These are phyloP conservation scores for Trichosurus vulpecula DNA, from an alignment of 2,797 vertebrate genomes.

Conservation along the genomic window DNA sequence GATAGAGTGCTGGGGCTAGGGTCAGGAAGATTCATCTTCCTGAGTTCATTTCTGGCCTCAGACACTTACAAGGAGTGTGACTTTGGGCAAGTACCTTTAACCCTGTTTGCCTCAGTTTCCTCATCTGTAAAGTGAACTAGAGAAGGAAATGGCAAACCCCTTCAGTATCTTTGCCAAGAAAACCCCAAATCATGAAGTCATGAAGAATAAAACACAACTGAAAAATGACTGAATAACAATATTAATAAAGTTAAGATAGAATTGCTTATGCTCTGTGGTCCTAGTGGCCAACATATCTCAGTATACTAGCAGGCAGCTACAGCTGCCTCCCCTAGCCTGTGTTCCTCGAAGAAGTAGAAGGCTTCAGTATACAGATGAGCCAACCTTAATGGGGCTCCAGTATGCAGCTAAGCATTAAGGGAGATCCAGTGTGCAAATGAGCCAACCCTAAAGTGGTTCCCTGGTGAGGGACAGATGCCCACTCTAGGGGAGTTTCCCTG, in stretches of 20 bases:
- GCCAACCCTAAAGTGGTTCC: background rate
- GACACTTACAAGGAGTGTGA: too few relatives aligned
- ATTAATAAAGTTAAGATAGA: background rate
- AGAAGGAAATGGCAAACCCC: background rate
- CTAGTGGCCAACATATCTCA: background rate
- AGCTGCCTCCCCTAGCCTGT: background rate
- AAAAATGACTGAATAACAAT: background rate
- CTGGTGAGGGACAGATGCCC: background rate
- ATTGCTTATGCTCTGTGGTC: background rate
- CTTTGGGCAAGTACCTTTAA: background rate
- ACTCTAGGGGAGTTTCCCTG: background rate
- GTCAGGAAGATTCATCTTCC: background rate
- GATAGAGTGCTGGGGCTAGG: background rate
- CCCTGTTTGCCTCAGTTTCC: background rate
- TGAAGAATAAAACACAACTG: background rate
- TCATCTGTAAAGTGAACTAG: background rate
- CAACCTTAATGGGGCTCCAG: background rate
- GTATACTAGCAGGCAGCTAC: background rate
- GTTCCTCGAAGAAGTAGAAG: background rate
- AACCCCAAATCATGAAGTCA: background rate
- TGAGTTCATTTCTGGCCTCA: background rate
- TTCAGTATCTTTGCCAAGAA: background rate
- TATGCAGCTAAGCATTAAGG: background rate
- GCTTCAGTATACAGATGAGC: background rate
- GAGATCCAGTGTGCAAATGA: background rate